Evolutionary conservation across 2,113 vertebrate species (phyloP).

Genomic region (Notechis scutatus): DNA sequence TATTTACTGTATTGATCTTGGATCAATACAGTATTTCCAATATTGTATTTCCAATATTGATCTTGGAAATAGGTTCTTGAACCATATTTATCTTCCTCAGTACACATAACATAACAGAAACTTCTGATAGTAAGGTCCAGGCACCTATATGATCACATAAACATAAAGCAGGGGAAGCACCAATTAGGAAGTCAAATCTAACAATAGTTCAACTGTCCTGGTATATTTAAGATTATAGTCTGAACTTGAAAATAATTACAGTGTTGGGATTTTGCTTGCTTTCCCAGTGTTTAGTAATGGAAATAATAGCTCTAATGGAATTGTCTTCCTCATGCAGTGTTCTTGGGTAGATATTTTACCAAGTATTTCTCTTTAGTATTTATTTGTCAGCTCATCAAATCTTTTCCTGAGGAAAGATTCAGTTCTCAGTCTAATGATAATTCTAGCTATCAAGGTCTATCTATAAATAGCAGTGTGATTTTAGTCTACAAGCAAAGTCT

Average conservation of each 20-base stretch:
- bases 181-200: background rate
- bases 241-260: background rate
- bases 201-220: background rate
- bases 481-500: background rate
- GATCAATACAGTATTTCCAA: no score
- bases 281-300: background rate
- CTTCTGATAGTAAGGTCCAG: background rate
- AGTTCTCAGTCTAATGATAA: background rate
- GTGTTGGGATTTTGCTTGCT: background rate
- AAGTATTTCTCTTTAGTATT: background rate
- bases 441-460: background rate
- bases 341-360: background rate
- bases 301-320: background rate
- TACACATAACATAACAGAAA: background rate
- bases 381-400: background rate
- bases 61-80: background rate
- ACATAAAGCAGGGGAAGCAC: background rate
- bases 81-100: background rate
- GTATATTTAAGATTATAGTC: background rate
- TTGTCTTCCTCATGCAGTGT: background rate
- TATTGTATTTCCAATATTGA: background rate
- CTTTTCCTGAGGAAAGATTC: background rate
- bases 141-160: background rate
- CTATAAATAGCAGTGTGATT: background rate
- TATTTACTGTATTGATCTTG: background rate